Percentiles rank a stretch among this genome's conserved stretches.
These are phyloP conservation scores for Peromyscus nudipes DNA, from an alignment of 2,797 vertebrate genomes.

Conservation along the genomic window DNA sequence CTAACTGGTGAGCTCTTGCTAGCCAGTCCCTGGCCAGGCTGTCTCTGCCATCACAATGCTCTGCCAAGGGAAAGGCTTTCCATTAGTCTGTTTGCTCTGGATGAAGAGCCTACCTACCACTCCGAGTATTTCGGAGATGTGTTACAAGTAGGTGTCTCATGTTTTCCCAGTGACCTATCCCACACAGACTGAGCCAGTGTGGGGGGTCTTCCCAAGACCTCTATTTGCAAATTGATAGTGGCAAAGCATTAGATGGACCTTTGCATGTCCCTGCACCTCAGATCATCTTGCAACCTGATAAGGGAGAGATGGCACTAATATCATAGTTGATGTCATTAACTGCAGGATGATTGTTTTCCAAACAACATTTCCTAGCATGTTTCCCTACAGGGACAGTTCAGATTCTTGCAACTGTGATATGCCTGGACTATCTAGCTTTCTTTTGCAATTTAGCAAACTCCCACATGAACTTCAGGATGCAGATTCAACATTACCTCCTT, in stretches of 20 bases:
- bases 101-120: background rate
- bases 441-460: slow-evolving; percentile 24
- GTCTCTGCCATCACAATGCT: fast-evolving
- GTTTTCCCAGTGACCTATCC: background rate
- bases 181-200: background rate
- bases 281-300: background rate
- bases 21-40: background rate
- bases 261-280: background rate
- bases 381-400: background rate
- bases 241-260: background rate
- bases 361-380: background rate
- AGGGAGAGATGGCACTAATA: background rate
- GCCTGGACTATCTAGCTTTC: background rate
- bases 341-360: slow-evolving; percentile 12
- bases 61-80: background rate
- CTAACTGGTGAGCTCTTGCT: slow-evolving; percentile 90
- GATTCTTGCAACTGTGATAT: slow-evolving; percentile 7
- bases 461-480: background rate
- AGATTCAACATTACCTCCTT: background rate
- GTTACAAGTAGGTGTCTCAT: background rate
- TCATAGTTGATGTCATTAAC: background rate
- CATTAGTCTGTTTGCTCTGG: background rate
- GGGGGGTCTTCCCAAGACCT: background rate
- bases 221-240: background rate
- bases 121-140: background rate